Base-by-base conservation (phyloP, 2,888 invertebrate genomes). In the Iphiclides podalirius region DNA sequence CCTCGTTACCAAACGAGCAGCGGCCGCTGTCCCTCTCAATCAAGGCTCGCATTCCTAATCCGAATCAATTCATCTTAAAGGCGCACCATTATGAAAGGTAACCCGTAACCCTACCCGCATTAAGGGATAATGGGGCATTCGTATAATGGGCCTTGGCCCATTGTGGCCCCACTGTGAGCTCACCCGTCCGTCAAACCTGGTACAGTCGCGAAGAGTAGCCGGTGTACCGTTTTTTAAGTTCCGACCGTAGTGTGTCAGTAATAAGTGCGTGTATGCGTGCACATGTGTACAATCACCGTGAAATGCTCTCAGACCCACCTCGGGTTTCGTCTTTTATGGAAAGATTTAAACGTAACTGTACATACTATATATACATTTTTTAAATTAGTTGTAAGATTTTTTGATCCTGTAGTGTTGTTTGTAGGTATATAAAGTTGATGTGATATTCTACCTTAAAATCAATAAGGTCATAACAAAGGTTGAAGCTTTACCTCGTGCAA, bases 101-200 rank as follows among this genome's bases (percentile, higher is more conserved):
- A 73, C 74, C 72, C 69, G 73, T 78, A 79, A 79, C 79, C 79
- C 72, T 68, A 71, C 67, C 69, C 72, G 71, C 71, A 79, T 82
- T 80, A 79, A 67, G 66, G 75, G 73, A 82, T 85, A 84, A 84
- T 81, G 75, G 67, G 58, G 57, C 58, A 54, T 60, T 68, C 67
- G 66, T 70, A 61, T 61, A 70, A 66, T 70, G 59, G 67, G 34
- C 48, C 46, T 39, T 67, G 61, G 65, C 59, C 67, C 61, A 73
- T 79, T 79, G 74, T 52, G 50, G 34, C 36, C 28, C n/a, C 7
- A 9, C 2, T 9, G 38, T 26, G 33, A 11, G 15, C 55, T 51
- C 55, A 53, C 56, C 60, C 63, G 65, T 57, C 73, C 74, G 79
- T 80, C 81, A 81, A 76, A 74, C 72, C 62, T 54, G 43, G 53